A percentile compares a stretch with the other conserved stretches of the same genome.
These are phyloP conservation scores for Parotocinclus haroldoi DNA, from an alignment of 2,797 vertebrate genomes.

Conservation along the genomic window DNA sequence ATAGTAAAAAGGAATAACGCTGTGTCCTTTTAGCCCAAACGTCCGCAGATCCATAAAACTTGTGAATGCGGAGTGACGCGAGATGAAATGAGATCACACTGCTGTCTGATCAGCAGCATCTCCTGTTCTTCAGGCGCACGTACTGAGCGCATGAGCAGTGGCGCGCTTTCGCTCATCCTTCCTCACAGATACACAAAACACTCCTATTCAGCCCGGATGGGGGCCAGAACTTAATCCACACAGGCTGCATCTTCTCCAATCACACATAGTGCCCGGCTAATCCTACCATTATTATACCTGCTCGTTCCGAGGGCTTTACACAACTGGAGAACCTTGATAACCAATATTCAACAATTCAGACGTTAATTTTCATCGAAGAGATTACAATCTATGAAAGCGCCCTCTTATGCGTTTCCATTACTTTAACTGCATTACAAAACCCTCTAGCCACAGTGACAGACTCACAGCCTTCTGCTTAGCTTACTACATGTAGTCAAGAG, in stretches of 20 bases:
- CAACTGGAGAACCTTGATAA: no score
- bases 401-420: no score
- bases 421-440: no score
- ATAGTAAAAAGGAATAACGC: constrained; percentile 8
- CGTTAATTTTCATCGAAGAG: no score
- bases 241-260: background rate
- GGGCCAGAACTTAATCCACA: constrained; percentile 4
- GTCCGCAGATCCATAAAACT: constrained; percentile 20
- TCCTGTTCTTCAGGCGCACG: constrained; percentile 36
- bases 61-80: constrained; percentile 31
- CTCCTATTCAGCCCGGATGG: background rate
- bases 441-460: no score
- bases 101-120: constrained; percentile 50
- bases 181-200: constrained; percentile 4
- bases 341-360: no score
- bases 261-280: background rate
- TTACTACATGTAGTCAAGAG: no score
- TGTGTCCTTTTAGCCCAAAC: constrained; percentile 24
- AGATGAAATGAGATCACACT: constrained; percentile 49
- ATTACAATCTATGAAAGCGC: no score
- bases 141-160: constrained; percentile 50
- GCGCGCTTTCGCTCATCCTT: constrained; percentile 40
- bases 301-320: no score
- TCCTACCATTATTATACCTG: background rate
- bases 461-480: no score